phyloP scores from a whole-genome alignment of 2,888 invertebrate species.

The Agonopterix alstromeriana region DNA sequence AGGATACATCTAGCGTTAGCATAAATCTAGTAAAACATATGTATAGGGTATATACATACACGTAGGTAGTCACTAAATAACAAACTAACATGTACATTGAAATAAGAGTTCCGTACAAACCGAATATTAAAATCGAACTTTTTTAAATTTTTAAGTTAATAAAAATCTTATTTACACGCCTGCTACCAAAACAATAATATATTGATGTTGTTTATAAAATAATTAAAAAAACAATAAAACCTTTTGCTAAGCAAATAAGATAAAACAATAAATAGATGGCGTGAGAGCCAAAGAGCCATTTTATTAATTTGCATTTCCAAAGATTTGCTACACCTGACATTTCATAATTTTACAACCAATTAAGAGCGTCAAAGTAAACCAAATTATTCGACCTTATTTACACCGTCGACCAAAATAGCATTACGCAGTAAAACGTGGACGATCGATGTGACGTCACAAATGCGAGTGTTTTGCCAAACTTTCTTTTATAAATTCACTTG shows the following conservation, averaged over 20 bases:
- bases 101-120: conserved; percentile 30
- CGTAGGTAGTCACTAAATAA: conserved; percentile 67
- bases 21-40: conserved; percentile 44
- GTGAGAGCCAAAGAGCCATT: conserved; percentile 12
- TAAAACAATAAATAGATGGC: conserved; percentile 50
- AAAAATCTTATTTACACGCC: conserved; percentile 72
- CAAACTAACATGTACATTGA: conserved; percentile 59
- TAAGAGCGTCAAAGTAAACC: not conserved
- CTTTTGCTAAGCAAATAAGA: conserved; percentile 61
- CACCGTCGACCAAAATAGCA: no score
- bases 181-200: conserved; percentile 52
- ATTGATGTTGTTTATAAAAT: conserved; percentile 33
- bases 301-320: not conserved
- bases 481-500: no score
- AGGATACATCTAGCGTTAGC: conserved; percentile 30
- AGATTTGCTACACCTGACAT: no score
- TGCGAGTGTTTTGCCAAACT: no score
- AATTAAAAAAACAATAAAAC: conserved; percentile 45
- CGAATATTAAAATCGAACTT: conserved; percentile 27
- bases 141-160: conserved; percentile 38
- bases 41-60: conserved; percentile 52
- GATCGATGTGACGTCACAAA: no score
- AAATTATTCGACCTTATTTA: no score
- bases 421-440: no score
- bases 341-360: not conserved